A percentile compares a stretch with the other conserved stretches of the same genome.
Conservation (phyloP, 2,888 invertebrate genomes). For the Andrena flavipes region DNA sequence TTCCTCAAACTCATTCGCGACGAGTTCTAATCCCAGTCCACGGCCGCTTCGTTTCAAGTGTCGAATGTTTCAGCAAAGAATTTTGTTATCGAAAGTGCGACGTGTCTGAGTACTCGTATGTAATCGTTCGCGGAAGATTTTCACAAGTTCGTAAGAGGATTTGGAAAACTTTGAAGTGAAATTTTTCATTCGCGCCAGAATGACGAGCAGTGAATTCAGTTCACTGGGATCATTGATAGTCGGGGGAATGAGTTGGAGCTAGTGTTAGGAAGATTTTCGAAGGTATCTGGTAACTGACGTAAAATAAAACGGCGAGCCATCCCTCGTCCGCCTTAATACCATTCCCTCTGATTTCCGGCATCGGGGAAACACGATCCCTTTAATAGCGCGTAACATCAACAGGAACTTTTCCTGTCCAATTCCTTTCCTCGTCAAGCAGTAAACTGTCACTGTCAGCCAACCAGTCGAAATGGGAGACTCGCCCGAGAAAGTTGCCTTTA, state of each 20-base stretch:
- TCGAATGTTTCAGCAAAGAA: too few relatives aligned
- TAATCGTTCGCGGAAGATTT: too few relatives aligned
- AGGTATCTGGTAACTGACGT: slow-evolving; percentile 45
- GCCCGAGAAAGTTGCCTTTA: slow-evolving; percentile 40
- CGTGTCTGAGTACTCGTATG: too few relatives aligned
- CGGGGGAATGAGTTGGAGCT: not conserved
- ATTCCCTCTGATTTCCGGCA: slow-evolving; percentile 78
- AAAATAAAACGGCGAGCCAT: slow-evolving; percentile 56
- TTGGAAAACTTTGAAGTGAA: too few relatives aligned
- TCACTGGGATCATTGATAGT: not conserved
- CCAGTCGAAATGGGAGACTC: slow-evolving; percentile 40
- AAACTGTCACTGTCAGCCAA: slow-evolving; percentile 64
- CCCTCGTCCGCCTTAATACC: slow-evolving; percentile 68
- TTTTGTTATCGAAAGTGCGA: too few relatives aligned
- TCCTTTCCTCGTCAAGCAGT: slow-evolving; percentile 61
- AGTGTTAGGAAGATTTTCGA: slow-evolving; percentile 36
- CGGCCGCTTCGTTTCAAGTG: too few relatives aligned
- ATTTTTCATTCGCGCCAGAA: too few relatives aligned
- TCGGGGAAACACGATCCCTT: slow-evolving; percentile 79
- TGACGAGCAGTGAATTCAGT: not conserved
- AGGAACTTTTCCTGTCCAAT: slow-evolving; percentile 67
- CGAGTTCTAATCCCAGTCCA: not conserved
- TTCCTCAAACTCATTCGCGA: not conserved
- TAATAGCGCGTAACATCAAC: slow-evolving; percentile 81
- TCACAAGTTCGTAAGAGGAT: too few relatives aligned